A percentile compares a stretch with the other conserved stretches of the same genome.
Evolutionary conservation across 2,113 vertebrate species (phyloP).

Genomic region (Falco punctatus): DNA sequence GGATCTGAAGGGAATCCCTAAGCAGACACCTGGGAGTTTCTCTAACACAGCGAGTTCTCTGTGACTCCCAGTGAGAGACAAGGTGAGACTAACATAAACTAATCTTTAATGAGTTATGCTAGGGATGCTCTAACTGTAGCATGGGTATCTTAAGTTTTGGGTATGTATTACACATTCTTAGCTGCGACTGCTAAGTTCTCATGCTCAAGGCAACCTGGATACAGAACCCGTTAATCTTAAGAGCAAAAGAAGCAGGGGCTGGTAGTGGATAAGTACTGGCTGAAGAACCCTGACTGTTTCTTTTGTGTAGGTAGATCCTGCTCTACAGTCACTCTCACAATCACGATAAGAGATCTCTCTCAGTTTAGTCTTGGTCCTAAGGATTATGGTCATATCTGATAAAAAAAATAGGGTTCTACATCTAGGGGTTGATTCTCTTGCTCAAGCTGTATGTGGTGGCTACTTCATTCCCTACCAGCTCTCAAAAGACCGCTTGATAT

Average conservation of each 20-base stretch:
- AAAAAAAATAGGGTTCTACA: background rate
- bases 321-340: background rate
- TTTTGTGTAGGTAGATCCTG: background rate
- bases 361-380: background rate
- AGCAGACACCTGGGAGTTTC: background rate
- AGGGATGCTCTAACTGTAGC: background rate
- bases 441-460: background rate
- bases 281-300: background rate
- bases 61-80: background rate
- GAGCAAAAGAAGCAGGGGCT: background rate
- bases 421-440: background rate
- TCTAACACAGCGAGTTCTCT: background rate
- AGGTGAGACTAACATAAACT: background rate
- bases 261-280: background rate
- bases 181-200: background rate
- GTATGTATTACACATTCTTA: background rate
- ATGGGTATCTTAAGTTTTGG: background rate
- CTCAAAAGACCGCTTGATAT: background rate
- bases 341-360: background rate
- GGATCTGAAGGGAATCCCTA: background rate
- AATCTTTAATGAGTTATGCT: background rate
- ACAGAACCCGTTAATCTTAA: background rate
- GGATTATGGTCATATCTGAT: background rate
- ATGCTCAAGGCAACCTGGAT: background rate
- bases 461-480: background rate